Conservation (phyloP, 2,888 invertebrate species). For the Adelognathus sp. region DNA sequence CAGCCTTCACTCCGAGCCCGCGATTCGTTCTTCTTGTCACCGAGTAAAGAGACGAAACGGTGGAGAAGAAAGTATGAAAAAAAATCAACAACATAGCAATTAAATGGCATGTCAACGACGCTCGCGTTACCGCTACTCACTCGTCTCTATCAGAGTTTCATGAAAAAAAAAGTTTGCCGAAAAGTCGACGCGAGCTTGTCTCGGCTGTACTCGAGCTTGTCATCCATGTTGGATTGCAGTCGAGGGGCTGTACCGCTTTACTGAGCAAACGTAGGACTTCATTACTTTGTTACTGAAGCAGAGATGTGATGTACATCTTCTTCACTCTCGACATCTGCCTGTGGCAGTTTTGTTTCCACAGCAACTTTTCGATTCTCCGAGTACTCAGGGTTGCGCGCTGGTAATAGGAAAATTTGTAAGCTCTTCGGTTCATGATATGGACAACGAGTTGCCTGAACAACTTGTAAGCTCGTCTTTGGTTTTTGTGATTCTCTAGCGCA, state of each 20-base stretch:
- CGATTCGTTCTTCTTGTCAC: background rate
- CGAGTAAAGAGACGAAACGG: background rate
- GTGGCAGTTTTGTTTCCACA: conserved; percentile 24
- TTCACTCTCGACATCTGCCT: background rate
- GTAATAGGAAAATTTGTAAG: conserved; percentile 28
- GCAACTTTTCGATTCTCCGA: conserved; percentile 13
- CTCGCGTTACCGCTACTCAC: conserved; percentile 26
- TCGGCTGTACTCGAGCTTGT: conserved; percentile 27
- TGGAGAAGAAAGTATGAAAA: background rate
- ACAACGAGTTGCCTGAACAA: conserved; percentile 13
- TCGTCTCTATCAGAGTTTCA: conserved; percentile 43
- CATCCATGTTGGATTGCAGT: background rate
- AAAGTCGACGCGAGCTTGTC: conserved; percentile 31
- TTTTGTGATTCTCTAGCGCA: background rate
- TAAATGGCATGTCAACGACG: conserved; percentile 28
- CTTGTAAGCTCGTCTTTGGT: conserved; percentile 1
- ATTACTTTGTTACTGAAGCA: too few species aligned
- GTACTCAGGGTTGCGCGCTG: conserved; percentile 6
- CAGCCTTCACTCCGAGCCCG: conserved; percentile 15
- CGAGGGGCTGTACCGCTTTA: conserved; percentile 2
- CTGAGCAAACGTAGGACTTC: too few species aligned
- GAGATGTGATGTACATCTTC: background rate
- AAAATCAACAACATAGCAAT: conserved; percentile 25
- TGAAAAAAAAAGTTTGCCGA: conserved; percentile 23
- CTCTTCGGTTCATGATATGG: conserved; percentile 10